A percentile compares a stretch with the other conserved stretches of the same genome.
Conservation (phyloP, 2,797 vertebrate genomes). For the Muscicapa comitata region DNA sequence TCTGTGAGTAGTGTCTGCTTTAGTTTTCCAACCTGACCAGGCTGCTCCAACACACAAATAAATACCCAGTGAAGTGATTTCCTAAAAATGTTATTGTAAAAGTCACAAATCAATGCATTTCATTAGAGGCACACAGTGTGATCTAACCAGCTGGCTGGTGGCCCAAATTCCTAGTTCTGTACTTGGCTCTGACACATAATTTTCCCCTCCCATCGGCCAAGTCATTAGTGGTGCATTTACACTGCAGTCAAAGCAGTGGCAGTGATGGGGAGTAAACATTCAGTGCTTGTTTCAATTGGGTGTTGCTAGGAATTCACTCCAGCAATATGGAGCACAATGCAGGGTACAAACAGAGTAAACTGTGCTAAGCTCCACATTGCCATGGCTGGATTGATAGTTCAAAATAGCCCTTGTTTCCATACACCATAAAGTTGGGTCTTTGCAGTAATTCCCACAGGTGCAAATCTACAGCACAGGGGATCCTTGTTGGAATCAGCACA, state of each 20-base stretch:
- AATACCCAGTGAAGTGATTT: constrained; percentile 34
- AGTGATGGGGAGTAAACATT: constrained; percentile 37
- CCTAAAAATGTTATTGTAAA: constrained; percentile 29
- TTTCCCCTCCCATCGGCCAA: constrained; percentile 28
- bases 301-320: constrained; percentile 23
- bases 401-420: neutral
- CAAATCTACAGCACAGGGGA: neutral
- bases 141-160: constrained; percentile 34
- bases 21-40: neutral
- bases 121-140: constrained; percentile 21
- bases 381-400: neutral
- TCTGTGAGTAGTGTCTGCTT: neutral
- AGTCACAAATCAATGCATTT: constrained; percentile 48
- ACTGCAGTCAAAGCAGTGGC: constrained; percentile 46
- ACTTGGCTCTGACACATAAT: constrained; percentile 12
- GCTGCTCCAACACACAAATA: constrained; percentile 6
- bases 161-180: constrained; percentile 41
- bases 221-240: constrained; percentile 18
- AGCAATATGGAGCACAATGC: neutral
- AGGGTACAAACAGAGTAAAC: neutral
- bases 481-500: neutral
- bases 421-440: neutral
- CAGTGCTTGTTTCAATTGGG: constrained; percentile 18
- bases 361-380: neutral
- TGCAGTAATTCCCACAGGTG: neutral